phyloP scores from a whole-genome alignment of 2,113 vertebrate genomes.

The Bubalus kerabau region DNA sequence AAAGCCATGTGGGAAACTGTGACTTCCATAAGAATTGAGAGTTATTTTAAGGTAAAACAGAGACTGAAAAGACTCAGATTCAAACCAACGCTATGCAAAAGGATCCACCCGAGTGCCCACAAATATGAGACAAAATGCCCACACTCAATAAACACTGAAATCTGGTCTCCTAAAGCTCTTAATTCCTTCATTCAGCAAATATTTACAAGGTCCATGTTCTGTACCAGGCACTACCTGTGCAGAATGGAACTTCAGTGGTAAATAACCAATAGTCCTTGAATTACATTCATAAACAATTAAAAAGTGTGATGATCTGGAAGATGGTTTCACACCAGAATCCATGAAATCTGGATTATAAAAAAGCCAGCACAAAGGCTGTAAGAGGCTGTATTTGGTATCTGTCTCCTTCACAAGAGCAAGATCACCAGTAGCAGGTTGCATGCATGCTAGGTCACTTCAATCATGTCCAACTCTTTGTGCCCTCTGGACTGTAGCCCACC shows the following conservation, averaged over 20 bases:
- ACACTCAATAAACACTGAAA: background rate
- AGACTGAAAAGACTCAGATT: background rate
- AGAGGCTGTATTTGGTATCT: background rate
- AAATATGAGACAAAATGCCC: background rate
- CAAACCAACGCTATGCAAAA: background rate
- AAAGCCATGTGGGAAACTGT: background rate
- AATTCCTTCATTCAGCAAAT: background rate
- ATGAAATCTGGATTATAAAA: background rate
- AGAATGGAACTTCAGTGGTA: background rate
- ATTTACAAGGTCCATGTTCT: background rate
- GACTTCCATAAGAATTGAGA: background rate
- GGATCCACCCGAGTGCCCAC: background rate
- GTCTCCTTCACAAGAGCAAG: background rate
- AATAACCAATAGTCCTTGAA: background rate
- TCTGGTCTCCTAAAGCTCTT: background rate
- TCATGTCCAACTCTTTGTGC: background rate
- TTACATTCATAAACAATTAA: background rate
- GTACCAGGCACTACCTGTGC: background rate
- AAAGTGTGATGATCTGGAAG: background rate
- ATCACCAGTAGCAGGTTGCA: background rate
- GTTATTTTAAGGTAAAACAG: slow-evolving; percentile 5
- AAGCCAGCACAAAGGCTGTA: background rate
- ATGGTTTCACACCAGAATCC: background rate
- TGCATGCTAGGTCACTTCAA: background rate
- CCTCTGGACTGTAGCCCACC: background rate